Conservation (phyloP, 2,888 invertebrate species). For the Petrolisthes cinctipes region DNA sequence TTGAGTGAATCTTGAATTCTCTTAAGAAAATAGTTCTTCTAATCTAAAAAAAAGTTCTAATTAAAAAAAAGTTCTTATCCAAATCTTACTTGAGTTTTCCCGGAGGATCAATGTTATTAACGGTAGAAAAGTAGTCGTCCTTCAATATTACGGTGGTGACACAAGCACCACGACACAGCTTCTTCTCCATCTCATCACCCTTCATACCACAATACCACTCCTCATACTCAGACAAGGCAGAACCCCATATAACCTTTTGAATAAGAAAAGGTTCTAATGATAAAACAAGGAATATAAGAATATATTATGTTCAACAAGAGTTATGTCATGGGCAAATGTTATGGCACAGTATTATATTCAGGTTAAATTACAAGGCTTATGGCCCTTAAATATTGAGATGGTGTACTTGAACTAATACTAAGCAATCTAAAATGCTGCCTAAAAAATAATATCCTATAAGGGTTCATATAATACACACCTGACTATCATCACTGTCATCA, state of each 20-base stretch:
- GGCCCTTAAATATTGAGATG: neutral
- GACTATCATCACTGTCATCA: constrained; percentile 7
- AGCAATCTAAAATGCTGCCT: no score
- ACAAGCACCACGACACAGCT: constrained; percentile 51
- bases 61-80: no score
- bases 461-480: neutral
- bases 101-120: constrained; percentile 28
- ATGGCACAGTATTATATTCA: no score
- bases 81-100: constrained; percentile 36
- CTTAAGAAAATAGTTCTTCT: no score
- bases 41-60: no score
- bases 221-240: constrained; percentile 34
- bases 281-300: no score
- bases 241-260: constrained; percentile 50
- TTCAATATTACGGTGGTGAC: constrained; percentile 31
- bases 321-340: no score
- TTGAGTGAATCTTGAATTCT: no score
- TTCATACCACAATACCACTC: constrained; percentile 52
- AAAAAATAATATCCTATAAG: neutral
- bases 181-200: constrained; percentile 22
- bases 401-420: neutral
- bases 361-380: no score
- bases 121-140: constrained; percentile 35
- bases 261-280: neutral
- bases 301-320: no score